Conservation (phyloP, 2,888 invertebrate species). For the Eristalinus sepulchralis region DNA sequence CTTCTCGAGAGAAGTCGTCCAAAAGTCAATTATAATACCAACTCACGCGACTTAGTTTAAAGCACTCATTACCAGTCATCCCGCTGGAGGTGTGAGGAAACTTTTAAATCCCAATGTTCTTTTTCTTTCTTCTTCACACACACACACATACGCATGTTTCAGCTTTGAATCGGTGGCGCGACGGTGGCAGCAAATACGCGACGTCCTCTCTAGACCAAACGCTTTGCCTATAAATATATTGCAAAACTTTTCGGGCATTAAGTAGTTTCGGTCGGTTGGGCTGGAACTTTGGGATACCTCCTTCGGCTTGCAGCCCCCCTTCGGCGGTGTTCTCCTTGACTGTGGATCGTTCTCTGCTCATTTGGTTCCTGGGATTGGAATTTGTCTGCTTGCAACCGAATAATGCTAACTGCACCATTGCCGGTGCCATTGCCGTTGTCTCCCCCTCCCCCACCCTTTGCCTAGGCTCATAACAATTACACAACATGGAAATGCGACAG, state of each 20-base stretch:
- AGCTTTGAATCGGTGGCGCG: not conserved
- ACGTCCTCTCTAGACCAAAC: not conserved
- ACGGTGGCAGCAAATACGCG: not conserved
- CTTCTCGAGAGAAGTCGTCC: not conserved
- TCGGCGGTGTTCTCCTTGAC: not conserved
- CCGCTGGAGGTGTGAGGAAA: conserved; percentile 54
- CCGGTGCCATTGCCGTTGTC: not conserved
- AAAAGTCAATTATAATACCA: not conserved
- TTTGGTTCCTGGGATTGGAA: conserved; percentile 45
- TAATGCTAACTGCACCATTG: conserved; percentile 56
- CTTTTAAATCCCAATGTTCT: conserved; percentile 62
- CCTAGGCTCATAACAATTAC: conserved; percentile 62
- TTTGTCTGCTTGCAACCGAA: conserved; percentile 64
- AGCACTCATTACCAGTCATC: conserved; percentile 31
- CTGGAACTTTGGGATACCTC: conserved; percentile 39
- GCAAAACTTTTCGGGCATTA: conserved; percentile 69
- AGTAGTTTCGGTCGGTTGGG: conserved; percentile 67
- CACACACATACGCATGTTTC: not conserved
- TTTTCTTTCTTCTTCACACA: not conserved
- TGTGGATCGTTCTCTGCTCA: conserved; percentile 45
- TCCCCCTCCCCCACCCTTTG: not conserved
- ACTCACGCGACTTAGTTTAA: not conserved
- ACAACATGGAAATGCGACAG: conserved; percentile 59
- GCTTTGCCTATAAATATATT: conserved; percentile 61
- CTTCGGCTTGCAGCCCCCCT: not conserved